Evolutionary conservation across 2,113 vertebrate genomes (phyloP).

Genomic region (Cricetomys ansorgei): DNA sequence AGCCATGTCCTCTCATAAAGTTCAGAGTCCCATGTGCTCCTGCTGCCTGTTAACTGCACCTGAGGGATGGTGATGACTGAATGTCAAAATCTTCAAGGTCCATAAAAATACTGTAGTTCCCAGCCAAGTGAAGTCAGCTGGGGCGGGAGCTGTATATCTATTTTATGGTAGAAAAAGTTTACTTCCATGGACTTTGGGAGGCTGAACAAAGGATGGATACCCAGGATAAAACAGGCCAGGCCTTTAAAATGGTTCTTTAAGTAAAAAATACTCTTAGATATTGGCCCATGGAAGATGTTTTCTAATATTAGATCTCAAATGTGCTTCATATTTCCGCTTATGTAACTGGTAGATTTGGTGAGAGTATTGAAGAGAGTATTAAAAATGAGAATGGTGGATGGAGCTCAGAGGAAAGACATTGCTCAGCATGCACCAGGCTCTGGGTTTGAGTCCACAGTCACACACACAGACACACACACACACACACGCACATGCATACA

Average conservation of each 20-base stretch:
- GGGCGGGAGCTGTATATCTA: not conserved
- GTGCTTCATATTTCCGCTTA: not conserved
- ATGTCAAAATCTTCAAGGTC: conserved; percentile 21
- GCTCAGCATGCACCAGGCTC: too few relatives aligned
- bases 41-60: not conserved
- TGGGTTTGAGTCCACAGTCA: too few relatives aligned
- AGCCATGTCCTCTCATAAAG: conserved; percentile 59
- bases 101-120: conserved; percentile 7
- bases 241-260: not conserved
- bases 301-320: not conserved
- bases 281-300: not conserved
- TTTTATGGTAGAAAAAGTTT: not conserved
- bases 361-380: too few relatives aligned
- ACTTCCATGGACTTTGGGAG: not conserved
- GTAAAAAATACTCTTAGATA: conserved; percentile 19
- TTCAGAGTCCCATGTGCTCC: not conserved
- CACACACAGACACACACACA: too few relatives aligned
- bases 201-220: not conserved
- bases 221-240: not conserved
- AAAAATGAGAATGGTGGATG: too few relatives aligned
- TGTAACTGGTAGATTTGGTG: too few relatives aligned
- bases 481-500: too few relatives aligned
- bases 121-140: not conserved
- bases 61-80: not conserved
- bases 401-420: too few relatives aligned